Evolutionary conservation across 2,113 vertebrate species (phyloP), one percentile per base, ranked within the genome.

Genomic region (Scatophagus argus): DNA sequence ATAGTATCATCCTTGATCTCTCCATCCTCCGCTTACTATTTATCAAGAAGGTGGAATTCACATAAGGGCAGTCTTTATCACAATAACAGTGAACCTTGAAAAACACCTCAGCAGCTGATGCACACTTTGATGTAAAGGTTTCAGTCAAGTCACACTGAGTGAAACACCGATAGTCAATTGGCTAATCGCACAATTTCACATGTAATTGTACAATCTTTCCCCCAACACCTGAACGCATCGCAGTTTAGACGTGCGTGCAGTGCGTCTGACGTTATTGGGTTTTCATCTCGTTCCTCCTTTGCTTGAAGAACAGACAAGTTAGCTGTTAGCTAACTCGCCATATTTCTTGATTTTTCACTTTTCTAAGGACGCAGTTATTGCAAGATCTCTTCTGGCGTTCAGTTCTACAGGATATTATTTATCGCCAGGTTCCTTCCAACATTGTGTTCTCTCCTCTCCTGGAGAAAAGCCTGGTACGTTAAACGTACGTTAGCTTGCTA

Each of bases 401-500:
- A 13, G 29, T 36, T 67, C 3, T 44, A 34, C 32, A 0, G 52
- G 66, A 66, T 5, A 8, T 23, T 13, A 6, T 9, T 27, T 1
- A 10, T 13, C 39, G 2, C 0, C 23, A 8, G 0, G 11, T 23
- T 25, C 9, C 21, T 3, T 0, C 23, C 1, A 23, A 46, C 43
- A 3, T 3, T 1, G 27, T 49, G 31, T 72, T 54, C 43, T 77
- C 62, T 70, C 71, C 54, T n/a, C 39, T 55, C 8, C 43, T 8
- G 76, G 82, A 70, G 82, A 55, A 81, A 77, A 44, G 51, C 41
- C 68, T 79, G 91, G 91, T 92, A 86, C 80, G 90, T 91, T 83
- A 25, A 17, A 32, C 17, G 14, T 38, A 31, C 69, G 70, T 64
- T 83, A 82, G 67, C 55, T 60, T 68, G 25, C 68, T 85, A 89